Percentiles rank a stretch among this genome's conserved stretches.
Conservation (phyloP, 92 coral and sea anemone genomes). For the Pocillopora meandrina region DNA sequence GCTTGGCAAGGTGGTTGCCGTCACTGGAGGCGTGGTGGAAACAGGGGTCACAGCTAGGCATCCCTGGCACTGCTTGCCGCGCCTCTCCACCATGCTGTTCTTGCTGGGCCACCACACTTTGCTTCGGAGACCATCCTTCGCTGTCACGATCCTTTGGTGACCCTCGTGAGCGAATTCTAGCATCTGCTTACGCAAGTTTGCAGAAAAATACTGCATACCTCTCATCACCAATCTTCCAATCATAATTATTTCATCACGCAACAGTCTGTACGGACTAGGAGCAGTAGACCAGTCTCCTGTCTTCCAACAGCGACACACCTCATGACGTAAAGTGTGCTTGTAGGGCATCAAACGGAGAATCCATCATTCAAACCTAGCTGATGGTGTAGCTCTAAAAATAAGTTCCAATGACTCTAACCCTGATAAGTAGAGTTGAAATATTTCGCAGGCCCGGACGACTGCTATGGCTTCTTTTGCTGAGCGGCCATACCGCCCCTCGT, state of each 20-base stretch:
- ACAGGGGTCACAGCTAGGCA: slow-evolving; percentile 48
- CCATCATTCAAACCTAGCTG: slow-evolving; percentile 46
- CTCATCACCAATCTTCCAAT: slow-evolving; percentile 47
- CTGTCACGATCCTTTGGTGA: slow-evolving; percentile 37
- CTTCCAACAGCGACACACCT: slow-evolving; percentile 29
- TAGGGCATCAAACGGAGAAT: slow-evolving; percentile 23
- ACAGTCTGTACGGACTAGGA: slow-evolving; percentile 18
- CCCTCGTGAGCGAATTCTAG: slow-evolving; percentile 40
- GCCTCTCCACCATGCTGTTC: slow-evolving; percentile 23
- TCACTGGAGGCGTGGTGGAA: slow-evolving; percentile 39
- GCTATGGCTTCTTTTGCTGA: neutral
- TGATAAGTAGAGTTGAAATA: slow-evolving; percentile 25
- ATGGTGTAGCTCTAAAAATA: slow-evolving; percentile 36
- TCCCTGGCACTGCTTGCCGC: slow-evolving; percentile 24
- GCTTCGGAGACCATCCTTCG: slow-evolving; percentile 31
- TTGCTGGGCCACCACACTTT: slow-evolving; percentile 42
- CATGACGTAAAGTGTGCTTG: slow-evolving; percentile 18
- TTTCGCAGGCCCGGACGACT: slow-evolving; percentile 36
- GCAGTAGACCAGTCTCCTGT: slow-evolving; percentile 31
- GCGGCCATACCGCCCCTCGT: slow-evolving; percentile 25
- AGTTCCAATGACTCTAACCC: slow-evolving; percentile 29
- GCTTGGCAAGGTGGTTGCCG: slow-evolving; percentile 34
- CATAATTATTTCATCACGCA: slow-evolving; percentile 10
- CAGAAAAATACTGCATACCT: slow-evolving; percentile 32
- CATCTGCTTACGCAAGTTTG: slow-evolving; percentile 29